phyloP scores from a whole-genome alignment of 2,113 vertebrate genomes.

The Kryptolebias marmoratus region DNA sequence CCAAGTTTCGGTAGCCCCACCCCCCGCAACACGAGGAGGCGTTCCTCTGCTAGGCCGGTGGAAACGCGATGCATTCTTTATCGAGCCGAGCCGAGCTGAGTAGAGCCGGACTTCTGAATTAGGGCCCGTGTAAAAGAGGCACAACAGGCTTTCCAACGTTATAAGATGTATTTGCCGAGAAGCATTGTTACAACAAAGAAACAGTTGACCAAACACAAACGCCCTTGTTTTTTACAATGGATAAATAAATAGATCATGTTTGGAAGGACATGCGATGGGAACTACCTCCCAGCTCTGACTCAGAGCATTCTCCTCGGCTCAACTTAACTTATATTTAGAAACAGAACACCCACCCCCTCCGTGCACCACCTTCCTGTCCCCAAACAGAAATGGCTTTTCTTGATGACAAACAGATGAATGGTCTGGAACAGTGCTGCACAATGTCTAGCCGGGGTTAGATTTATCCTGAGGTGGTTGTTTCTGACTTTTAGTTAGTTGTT shows the following conservation, averaged over 20 bases:
- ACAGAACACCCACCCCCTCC: neutral
- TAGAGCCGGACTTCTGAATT: no score
- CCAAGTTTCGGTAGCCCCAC: no score
- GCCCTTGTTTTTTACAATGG: neutral
- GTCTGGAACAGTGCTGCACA: neutral
- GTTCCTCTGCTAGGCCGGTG: no score
- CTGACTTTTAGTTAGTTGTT: neutral
- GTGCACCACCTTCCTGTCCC: neutral
- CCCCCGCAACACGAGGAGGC: no score
- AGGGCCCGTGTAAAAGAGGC: no score
- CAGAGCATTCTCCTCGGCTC: slow-evolving; percentile 67
- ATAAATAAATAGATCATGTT: neutral
- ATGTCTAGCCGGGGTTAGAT: neutral
- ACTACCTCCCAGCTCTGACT: slow-evolving; percentile 36
- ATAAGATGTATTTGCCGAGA: no score
- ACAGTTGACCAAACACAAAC: no score
- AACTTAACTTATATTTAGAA: slow-evolving; percentile 69
- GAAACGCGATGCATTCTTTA: no score
- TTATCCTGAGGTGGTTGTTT: neutral
- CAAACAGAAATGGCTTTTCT: slow-evolving; percentile 28
- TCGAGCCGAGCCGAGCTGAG: no score
- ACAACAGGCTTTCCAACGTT: no score
- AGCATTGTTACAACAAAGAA: no score
- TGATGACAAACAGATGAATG: neutral
- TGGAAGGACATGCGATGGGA: slow-evolving; percentile 27